Evolutionary conservation across 2,113 vertebrate genomes (phyloP).

Genomic region (Dryoscopus gambensis): DNA sequence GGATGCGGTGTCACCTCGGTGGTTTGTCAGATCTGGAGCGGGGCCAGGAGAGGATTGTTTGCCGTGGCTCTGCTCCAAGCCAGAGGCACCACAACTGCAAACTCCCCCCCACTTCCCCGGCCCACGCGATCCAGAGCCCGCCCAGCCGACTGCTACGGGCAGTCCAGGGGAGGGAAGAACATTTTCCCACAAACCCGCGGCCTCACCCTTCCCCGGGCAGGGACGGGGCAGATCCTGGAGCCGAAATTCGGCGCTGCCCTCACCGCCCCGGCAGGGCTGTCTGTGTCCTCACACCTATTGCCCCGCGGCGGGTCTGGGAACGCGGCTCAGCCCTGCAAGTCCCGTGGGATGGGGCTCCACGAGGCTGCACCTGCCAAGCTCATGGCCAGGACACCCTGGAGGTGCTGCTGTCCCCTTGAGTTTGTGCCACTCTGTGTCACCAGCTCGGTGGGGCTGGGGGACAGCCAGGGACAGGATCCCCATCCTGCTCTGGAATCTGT

Average conservation of each 20-base stretch:
- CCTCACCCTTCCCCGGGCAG: conserved; percentile 45
- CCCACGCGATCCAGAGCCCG: conserved; percentile 17
- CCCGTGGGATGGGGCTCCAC: neutral
- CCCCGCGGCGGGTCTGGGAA: neutral
- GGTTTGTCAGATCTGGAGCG: conserved; percentile 14
- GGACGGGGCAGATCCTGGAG: neutral
- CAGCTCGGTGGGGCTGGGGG: neutral
- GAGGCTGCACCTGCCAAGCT: neutral
- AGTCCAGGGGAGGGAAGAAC: conserved; percentile 39
- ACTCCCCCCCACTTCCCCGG: neutral
- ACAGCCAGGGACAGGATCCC: neutral
- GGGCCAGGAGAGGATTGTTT: conserved; percentile 35
- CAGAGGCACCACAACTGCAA: conserved; percentile 26
- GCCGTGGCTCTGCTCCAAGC: conserved; percentile 23
- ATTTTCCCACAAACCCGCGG: conserved; percentile 26
- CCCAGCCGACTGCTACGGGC: conserved; percentile 10
- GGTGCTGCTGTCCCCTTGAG: neutral
- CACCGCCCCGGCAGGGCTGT: neutral
- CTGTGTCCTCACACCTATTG: neutral
- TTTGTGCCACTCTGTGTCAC: neutral
- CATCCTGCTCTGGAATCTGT: neutral
- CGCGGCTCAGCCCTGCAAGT: neutral
- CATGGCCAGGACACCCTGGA: fast-evolving
- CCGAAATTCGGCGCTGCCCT: neutral
- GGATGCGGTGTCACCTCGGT: neutral